Base-by-base conservation (phyloP, 1,140 invertebrate species). In the Drosophila miranda region DNA sequence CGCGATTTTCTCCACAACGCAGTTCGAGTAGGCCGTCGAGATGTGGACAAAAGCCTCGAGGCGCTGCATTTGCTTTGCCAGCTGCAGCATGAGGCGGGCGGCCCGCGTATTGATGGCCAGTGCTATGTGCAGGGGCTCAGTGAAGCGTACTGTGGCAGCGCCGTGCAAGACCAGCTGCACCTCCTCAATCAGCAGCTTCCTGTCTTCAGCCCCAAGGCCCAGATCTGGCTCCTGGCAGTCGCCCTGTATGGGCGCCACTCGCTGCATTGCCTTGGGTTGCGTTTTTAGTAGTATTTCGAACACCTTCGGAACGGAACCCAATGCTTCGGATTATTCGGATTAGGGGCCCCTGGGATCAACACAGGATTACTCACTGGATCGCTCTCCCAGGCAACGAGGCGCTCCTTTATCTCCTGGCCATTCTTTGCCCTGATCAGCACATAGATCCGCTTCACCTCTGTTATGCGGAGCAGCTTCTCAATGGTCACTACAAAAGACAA, bases 131-230 rank as follows among this genome's bases (percentile, higher is more conserved):
- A 98, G 91, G 0, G 94, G 93, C 87, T 98, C 97, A 67, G 96
- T 95, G 91, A 98, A 98, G 91, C 84, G 72, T 6, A 98, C 94
- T 1, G 96, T 97, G 0, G 97, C 97, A 0, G 97, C 97, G 3
- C 93, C 94, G 76, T 98, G 97, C 80, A 98, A 95, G 0, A 98
- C 94, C 13, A 97, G 90, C 34, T 94, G 74, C 5, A 96, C 93
- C 51, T 93, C 41, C 0, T 73, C 56, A 4, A 44, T n/a, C 28
- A 90, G 45, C 9, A 82, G n/a, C 50, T 70, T 42, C 0, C 74
- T 71, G 16, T 96, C 94, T 34, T 93, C 89, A 1, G 92, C 82
- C 30, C 91, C 93, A 0, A 98, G 91, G 1, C 95, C 96, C 0
- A 98, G 90, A 3, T 93, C 93, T 1, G 93, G 92, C n/a, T 93